Conservation (phyloP, 2,113 vertebrate genomes). For the Halichoeres trimaculatus region DNA sequence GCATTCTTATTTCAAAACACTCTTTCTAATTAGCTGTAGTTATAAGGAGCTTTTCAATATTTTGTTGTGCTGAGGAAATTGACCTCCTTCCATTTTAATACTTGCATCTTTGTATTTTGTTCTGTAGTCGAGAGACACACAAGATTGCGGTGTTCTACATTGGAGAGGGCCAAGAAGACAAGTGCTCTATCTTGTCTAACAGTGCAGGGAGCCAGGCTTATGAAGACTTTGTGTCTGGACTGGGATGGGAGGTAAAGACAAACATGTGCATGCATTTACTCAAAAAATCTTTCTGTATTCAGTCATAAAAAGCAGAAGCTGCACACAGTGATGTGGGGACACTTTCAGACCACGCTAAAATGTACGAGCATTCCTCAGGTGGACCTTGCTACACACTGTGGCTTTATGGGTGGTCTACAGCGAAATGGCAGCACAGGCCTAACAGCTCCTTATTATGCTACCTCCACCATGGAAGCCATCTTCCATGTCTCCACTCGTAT, state of each 20-base stretch:
- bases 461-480: slow-evolving; percentile 96
- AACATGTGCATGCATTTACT: background rate
- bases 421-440: slow-evolving; percentile 96
- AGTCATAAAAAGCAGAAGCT: background rate
- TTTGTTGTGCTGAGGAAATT: background rate
- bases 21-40: background rate
- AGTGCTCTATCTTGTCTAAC: slow-evolving; percentile 97
- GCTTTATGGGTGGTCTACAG: slow-evolving; percentile 98
- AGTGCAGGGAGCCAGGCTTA: slow-evolving; percentile 93
- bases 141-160: slow-evolving; percentile 99
- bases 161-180: slow-evolving; percentile 97
- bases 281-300: background rate
- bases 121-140: slow-evolving; percentile 93
- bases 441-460: slow-evolving; percentile 96
- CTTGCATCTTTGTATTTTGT: slow-evolving; percentile 11
- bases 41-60: slow-evolving; percentile 22
- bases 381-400: slow-evolving; percentile 93
- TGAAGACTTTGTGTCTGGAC: slow-evolving; percentile 96
- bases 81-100: slow-evolving; percentile 4
- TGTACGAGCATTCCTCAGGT: slow-evolving; percentile 82
- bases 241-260: slow-evolving; percentile 95
- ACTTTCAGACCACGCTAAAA: background rate
- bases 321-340: background rate
- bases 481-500: slow-evolving; percentile 99
- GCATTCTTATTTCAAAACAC: slow-evolving; percentile 14